A percentile compares a stretch with the other conserved stretches of the same genome.
Conservation (phyloP, 2,888 invertebrate genomes). For the Agriopis aurantiaria region DNA sequence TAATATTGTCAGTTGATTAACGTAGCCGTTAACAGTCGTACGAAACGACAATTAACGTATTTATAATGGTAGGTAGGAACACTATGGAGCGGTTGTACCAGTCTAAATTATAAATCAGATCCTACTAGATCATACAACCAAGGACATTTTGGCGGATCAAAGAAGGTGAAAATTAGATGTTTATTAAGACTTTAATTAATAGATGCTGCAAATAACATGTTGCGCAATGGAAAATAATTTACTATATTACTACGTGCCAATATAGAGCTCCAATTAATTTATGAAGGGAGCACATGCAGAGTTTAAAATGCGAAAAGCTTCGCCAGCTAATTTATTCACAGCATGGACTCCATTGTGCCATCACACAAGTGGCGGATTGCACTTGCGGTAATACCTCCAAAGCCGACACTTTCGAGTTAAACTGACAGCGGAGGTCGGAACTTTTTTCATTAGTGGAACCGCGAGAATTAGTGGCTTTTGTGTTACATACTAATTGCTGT, state of each 20-base stretch:
- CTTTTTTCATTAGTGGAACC: slow-evolving; percentile 59
- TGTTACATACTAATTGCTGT: slow-evolving; percentile 40
- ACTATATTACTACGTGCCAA: neutral
- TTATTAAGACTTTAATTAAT: no score
- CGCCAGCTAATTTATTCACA: slow-evolving; percentile 29
- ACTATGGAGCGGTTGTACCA: no score
- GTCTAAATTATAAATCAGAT: no score
- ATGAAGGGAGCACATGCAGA: neutral
- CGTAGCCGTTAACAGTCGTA: no score
- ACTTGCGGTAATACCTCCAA: slow-evolving; percentile 31
- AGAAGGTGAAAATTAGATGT: no score
- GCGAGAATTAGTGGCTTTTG: slow-evolving; percentile 51
- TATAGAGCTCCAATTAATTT: neutral
- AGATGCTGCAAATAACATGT: neutral
- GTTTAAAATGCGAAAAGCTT: slow-evolving; percentile 12
- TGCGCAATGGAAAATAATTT: neutral
- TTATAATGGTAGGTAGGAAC: no score
- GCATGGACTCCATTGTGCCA: slow-evolving; percentile 27
- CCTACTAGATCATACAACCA: no score
- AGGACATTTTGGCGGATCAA: no score
- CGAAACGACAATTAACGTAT: no score
- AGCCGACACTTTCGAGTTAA: slow-evolving; percentile 48
- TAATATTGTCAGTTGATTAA: no score
- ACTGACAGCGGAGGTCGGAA: slow-evolving; percentile 54
- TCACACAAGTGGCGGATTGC: slow-evolving; percentile 31